Evolutionary conservation across 2,888 invertebrate genomes (phyloP), one percentile per base, ranked within the genome.

Genomic region (Mongoloraphidia duomilia): DNA sequence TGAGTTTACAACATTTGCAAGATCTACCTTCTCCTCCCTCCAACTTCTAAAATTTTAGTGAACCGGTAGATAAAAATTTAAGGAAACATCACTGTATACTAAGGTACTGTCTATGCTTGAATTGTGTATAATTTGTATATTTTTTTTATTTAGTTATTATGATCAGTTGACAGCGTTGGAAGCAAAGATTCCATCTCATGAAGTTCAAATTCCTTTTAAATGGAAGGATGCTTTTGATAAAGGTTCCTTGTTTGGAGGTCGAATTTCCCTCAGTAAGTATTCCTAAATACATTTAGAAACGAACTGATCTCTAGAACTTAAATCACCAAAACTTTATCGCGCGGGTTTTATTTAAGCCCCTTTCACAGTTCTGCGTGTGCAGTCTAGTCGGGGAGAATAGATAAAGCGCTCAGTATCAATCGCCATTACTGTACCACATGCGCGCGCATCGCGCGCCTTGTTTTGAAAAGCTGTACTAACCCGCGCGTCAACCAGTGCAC

Each of bases 221-320:
- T 98, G 98, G 97, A 95, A 95, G 69, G 96, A 97, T 79, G 96
- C 97, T 0, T 98, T 98, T 64, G 95, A 96, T 66, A 90, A 90
- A 63, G 92, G 92, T 47, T 86, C 91, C 9, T 79, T 97, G 58
- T 95, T 97, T 70, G 89, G 90, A 52, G 90, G 90, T 52, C 80
- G 89, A 65, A 85, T 89, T 64, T 92, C 91, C 64, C 72, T 95
- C 55, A 93, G 95, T 95, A 77, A 76, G 83, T 75, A 41, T 46
- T 49, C 48, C 50, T 49, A 26, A 6, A 3, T 26, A 26, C 3
- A 26, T 49, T 50, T 59, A 9, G 26, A 10, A 39, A 3, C 17
- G 34, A 38, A 39, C 38, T 34, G n/a, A 38, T 13, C 37, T 34
- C n/a, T 35, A 49, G 34, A 44, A n/a, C 4, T 41, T 17, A 33